Base-by-base conservation (phyloP, 92 coral and sea anemone genomes). In the Pocillopora grandis region DNA sequence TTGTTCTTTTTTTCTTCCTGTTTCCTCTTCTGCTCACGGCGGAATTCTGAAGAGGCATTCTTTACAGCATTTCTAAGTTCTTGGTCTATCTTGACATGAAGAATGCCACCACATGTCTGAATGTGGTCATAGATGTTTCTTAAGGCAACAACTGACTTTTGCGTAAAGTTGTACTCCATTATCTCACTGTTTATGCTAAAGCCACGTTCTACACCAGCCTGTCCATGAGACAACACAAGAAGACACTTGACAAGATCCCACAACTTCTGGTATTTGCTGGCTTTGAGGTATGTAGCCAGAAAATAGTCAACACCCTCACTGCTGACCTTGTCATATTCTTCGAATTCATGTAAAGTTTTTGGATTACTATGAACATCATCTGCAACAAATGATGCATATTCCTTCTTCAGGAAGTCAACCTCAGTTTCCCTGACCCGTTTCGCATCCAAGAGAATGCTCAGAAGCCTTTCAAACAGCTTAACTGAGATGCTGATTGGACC, bases 131-230 rank as follows among this genome's bases (percentile, higher is more conserved):
- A 85, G 66, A 90, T 93, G 71, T 48, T 89, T 76, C 94, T 76
- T 58, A 82, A 77, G 19, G 94, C 92, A 88, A 85, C 86, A 37
- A 90, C 87, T 59, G 94, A 93, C 75, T 84, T 82, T 80, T 93
- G 88, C 64, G 90, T 90, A 67, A 90, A 90, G 80, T 93, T 79
- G 76, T 84, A 88, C 60, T 77, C 56, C 97, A 90, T 90, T 31
- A 80, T 49, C 59, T 90, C 91, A 20, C 73, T 91, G 85, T 91
- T 91, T n/a, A 91, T 75, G 80, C 97, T 89, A 84, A 86, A 74
- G 15, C 91, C 93, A 36, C 93, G 81, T 86, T 89, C 97, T 8
- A 91, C 94, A 81, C 94, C 87, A 74, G 93, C 94, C 80, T 93
- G 97, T 59, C 92, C 92, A 77, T 90, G 92, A 77, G 93, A 87